Base-by-base conservation (phyloP, 2,797 vertebrate species). In the Enoplosus armatus region DNA sequence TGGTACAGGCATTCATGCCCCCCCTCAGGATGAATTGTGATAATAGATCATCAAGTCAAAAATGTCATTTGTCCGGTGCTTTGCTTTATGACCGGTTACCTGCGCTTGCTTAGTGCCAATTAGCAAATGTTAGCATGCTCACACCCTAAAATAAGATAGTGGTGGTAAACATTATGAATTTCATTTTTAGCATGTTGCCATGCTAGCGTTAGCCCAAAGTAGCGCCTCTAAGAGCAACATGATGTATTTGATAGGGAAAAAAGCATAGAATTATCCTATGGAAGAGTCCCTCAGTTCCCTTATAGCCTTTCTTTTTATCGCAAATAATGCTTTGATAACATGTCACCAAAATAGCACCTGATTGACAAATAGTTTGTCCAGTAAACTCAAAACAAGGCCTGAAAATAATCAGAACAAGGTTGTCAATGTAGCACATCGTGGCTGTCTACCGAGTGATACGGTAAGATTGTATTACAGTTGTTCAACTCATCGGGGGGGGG, bases 181-280 rank as follows among this genome's bases (percentile, higher is more conserved):
- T n/a, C 1, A 31, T 5, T 31, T 27, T 33, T 16, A 11, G 3
- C 27, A 20, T 31, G 18, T 47, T 47, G 20, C 8, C 45, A 47
- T 47, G 20, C 18, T 35, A 58, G 22, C 1, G 11, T 35, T 35
- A 58, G 11, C 33, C 2, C 45, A 3, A 22, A 22, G 18, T 24
- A 24, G 22, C 24, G 10, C 48, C 48, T 50, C 22, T 24, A 50
- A 11, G 4, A n/a, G 47, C 20, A 48, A 48, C 3, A 24, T n/a
- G 24, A 67, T 77, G 20, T 14, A 20, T 50, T 61, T 53, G 60
- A 62, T 70, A 70, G 27, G 54, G n/a, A n/a, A 48, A 22, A 22
- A 48, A 48, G 47, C 14, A 15, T 43, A 14, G 3, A 43, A 43
- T 16, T 16, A 14, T 8, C 18, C 15, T 43, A n/a, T 11, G 22